Base-by-base conservation (phyloP, 2,113 vertebrate genomes). In the Epinephelus cyanopodus region DNA sequence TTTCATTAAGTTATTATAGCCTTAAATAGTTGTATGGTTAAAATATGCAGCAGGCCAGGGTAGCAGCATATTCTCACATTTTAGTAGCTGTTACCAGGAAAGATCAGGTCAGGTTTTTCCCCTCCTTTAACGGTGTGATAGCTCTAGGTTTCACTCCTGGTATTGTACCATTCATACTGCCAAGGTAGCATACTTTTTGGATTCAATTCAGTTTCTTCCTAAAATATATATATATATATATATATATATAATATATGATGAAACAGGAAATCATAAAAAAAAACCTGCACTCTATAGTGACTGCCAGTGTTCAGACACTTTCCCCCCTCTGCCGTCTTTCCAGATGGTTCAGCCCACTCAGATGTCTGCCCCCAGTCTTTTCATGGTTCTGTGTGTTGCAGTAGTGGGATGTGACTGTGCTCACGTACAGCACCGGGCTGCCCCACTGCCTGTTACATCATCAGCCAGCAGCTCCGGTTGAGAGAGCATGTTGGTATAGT, bases 351-450 rank as follows among this genome's bases (percentile, higher is more conserved):
- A 79, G 67, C 6, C 67, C 76, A 80, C n/a, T 73, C 21, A 1
- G 71, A 17, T n/a, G 52, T 15, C 66, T 53, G 52, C 27, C n/a
- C 64, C 47, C 39, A 11, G n/a, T 53, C 42, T 19, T 50, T 7
- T 15, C 60, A 11, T 69, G 60, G 33, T 33, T 60, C 37, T 63
- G 57, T 66, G 61, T 67, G 79, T 62, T 25, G 72, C 77, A 66
- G 70, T 58, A 63, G 80, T 42, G 77, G 39, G 89, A 91, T 92
- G 93, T 95, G 95, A 85, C 84, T 74, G 39, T 56, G 66, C 86
- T 93, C 94, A 95, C 94, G 92, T 95, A 95, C 82, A 79, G 63
- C 81, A 4, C 68, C 80, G 42, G 27, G 52, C 76, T 87, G 74
- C 14, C 7, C 37, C 68, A 58, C 52, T 79, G 53, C 81, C 71